These are phyloP conservation scores for Prionailurus viverrinus DNA, from an alignment of 2,113 vertebrate species.

Conservation along the genomic window DNA sequence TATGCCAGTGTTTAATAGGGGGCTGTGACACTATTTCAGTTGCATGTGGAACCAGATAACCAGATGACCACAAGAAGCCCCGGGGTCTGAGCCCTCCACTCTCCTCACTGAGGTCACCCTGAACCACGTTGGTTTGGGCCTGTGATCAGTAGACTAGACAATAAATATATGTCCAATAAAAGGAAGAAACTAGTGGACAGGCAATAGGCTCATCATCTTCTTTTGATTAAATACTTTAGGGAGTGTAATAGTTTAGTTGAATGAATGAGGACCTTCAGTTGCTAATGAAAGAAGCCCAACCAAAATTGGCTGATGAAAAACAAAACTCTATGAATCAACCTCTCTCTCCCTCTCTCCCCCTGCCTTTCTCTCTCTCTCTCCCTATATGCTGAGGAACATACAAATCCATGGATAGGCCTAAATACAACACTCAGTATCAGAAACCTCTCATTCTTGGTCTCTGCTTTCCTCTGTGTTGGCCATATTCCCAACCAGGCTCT, in stretches of 20 bases:
- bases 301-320: not conserved
- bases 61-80: not conserved
- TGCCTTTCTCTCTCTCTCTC: not conserved
- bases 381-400: not conserved
- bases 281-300: not conserved
- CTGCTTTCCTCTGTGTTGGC: not conserved
- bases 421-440: not conserved
- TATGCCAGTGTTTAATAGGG: not conserved
- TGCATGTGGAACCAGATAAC: rapidly evolving
- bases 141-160: not conserved
- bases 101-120: not conserved
- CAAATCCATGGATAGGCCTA: not conserved
- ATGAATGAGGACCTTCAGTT: no score
- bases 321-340: not conserved
- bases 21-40: no score
- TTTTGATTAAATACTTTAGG: not conserved
- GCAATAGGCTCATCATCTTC: no score
- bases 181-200: not conserved
- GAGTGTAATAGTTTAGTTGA: not conserved
- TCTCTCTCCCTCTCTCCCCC: not conserved
- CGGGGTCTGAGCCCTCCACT: rapidly evolving
- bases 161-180: not conserved
- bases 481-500: not conserved
- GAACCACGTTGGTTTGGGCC: not conserved
- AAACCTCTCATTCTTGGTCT: not conserved